A percentile compares a stretch with the other conserved stretches of the same genome.
phyloP scores from a whole-genome alignment of 2,797 vertebrate species.

The Geotrypetes seraphini region DNA sequence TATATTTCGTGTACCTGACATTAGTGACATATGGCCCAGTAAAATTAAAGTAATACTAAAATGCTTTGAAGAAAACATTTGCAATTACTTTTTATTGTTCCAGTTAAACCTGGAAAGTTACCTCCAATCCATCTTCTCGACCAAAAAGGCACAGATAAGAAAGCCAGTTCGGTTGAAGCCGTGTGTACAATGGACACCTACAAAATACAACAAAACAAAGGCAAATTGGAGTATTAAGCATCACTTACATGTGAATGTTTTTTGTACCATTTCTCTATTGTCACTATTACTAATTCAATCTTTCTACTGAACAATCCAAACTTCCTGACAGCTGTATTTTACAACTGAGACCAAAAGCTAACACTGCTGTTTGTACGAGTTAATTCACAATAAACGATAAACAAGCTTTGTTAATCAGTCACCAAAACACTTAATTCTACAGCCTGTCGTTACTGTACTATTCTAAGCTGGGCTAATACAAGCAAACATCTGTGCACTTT shows the following conservation, averaged over 20 bases:
- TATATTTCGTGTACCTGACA: no score
- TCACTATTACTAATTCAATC: background rate
- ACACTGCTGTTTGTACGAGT: background rate
- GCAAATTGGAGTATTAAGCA: no score
- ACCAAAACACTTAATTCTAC: no score
- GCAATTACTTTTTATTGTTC: background rate
- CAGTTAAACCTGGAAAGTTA: conserved; percentile 42
- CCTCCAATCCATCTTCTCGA: conserved; percentile 98
- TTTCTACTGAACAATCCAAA: background rate
- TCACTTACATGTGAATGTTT: background rate
- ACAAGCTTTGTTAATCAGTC: background rate
- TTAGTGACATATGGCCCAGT: no score
- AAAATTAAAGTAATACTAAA: background rate
- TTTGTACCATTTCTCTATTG: background rate
- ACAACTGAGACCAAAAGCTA: no score
- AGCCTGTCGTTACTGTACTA: background rate
- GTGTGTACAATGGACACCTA: conserved; percentile 97
- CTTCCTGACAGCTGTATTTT: rapidly evolving
- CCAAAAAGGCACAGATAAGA: conserved; percentile 93
- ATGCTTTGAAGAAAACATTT: background rate
- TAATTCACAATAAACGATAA: background rate
- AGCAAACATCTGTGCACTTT: background rate
- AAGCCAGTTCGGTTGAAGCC: conserved; percentile 97
- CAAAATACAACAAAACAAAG: conserved; percentile 13
- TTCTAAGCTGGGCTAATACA: background rate